phyloP scores from a whole-genome alignment of 2,797 vertebrate species.

The Protosalanx chinensis region DNA sequence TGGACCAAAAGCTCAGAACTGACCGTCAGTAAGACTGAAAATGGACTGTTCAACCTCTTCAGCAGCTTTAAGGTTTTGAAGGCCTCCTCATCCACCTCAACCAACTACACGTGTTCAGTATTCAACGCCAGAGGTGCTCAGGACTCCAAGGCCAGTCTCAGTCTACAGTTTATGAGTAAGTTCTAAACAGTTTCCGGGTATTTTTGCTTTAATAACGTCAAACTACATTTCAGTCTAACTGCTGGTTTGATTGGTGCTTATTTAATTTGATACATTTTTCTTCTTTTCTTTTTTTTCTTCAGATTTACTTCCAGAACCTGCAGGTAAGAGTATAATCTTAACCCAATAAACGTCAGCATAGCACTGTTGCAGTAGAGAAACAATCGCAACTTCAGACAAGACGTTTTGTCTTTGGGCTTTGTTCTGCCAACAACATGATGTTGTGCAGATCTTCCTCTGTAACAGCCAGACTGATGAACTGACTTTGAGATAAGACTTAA shows the following conservation, averaged over 20 bases:
- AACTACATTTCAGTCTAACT: neutral
- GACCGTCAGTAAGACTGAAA: rapidly evolving
- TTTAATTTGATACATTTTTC: neutral
- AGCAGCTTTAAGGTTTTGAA: constrained; percentile 38
- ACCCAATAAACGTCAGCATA: no score
- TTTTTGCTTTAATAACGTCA: rapidly evolving
- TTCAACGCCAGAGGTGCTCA: constrained; percentile 27
- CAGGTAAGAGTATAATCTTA: no score
- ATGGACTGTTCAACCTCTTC: constrained; percentile 45
- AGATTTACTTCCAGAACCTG: no score
- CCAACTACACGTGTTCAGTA: constrained; percentile 51
- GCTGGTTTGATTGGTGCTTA: neutral
- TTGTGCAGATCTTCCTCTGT: no score
- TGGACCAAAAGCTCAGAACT: neutral
- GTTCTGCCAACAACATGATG: no score
- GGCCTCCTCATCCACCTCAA: rapidly evolving
- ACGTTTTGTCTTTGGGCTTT: no score
- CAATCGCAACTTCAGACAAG: no score
- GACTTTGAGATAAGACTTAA: no score
- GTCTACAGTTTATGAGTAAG: neutral
- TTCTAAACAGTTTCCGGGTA: no score
- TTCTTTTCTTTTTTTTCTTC: neutral
- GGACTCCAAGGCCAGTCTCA: neutral
- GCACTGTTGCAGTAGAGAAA: no score
- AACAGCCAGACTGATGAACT: no score